phyloP scores from a whole-genome alignment of 1,140 invertebrate species.

The Pemphigus obesinymphae region DNA sequence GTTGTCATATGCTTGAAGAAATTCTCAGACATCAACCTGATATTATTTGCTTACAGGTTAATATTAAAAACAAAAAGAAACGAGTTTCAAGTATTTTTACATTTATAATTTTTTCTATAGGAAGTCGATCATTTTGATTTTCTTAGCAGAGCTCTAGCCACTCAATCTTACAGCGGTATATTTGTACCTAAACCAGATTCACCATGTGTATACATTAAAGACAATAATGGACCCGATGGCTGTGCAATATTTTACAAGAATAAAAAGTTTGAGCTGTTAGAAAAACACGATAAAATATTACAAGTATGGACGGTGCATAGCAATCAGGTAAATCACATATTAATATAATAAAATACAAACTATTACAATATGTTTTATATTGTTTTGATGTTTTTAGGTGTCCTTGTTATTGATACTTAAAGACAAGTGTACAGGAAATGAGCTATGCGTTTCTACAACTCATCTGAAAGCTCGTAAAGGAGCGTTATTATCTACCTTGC shows the following conservation, averaged over 20 bases:
- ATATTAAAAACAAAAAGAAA: neutral
- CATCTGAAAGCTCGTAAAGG: conserved; percentile 73
- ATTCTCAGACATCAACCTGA: conserved; percentile 65
- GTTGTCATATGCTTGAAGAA: conserved; percentile 67
- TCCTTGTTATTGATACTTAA: conserved; percentile 59
- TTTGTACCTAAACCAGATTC: conserved; percentile 77
- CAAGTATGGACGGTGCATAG: conserved; percentile 66
- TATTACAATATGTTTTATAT: neutral
- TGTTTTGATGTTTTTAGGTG: conserved; percentile 58
- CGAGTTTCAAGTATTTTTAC: neutral
- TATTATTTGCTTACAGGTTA: conserved; percentile 68
- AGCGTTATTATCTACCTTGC: conserved; percentile 62
- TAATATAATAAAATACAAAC: neutral
- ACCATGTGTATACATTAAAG: conserved; percentile 67
- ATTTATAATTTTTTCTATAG: conserved; percentile 50
- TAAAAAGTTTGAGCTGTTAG: conserved; percentile 60
- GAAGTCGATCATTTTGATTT: conserved; percentile 75
- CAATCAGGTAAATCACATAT: conserved; percentile 58
- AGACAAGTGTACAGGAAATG: conserved; percentile 55
- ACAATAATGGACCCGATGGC: conserved; percentile 74
- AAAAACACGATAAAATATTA: conserved; percentile 59
- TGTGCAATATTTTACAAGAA: conserved; percentile 71
- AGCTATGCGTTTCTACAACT: conserved; percentile 67
- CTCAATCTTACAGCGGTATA: conserved; percentile 64
- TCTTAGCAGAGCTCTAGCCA: conserved; percentile 58